These are phyloP conservation scores for Xiphophorus hellerii DNA, from an alignment of 2,113 vertebrate species.

Conservation along the genomic window DNA sequence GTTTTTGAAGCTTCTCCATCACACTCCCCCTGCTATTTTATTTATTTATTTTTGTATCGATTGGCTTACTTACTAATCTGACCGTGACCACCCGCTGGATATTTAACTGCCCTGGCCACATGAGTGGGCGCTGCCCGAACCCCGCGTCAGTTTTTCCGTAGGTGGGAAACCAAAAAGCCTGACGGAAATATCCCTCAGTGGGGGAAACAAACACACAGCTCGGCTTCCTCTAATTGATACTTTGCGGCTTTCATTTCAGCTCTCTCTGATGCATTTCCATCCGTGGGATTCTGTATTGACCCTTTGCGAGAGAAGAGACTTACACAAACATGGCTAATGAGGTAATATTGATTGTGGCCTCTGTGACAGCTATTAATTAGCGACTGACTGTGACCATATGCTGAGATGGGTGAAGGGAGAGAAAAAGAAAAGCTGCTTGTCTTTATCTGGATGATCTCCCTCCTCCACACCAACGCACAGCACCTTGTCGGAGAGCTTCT, in stretches of 20 bases:
- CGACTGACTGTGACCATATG: constrained; percentile 49
- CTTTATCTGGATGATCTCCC: constrained; percentile 34
- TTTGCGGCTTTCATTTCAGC: constrained; percentile 60
- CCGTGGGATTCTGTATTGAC: constrained; percentile 54
- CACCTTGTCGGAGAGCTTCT: neutral
- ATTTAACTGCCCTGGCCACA: constrained; percentile 47
- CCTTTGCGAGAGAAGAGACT: constrained; percentile 47
- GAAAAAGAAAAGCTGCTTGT: constrained; percentile 46
- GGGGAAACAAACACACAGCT: constrained; percentile 46
- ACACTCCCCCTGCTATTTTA: neutral
- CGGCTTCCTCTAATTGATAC: constrained; percentile 47
- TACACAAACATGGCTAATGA: constrained; percentile 75
- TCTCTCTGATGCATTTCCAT: constrained; percentile 56
- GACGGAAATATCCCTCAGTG: constrained; percentile 53
- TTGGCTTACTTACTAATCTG: constrained; percentile 49
- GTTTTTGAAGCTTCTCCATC: neutral
- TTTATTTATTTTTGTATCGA: constrained; percentile 28
- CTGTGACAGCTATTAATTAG: constrained; percentile 79
- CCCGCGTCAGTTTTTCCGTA: constrained; percentile 60
- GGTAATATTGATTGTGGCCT: constrained; percentile 75
- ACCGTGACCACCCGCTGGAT: constrained; percentile 10
- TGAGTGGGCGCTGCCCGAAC: constrained; percentile 29
- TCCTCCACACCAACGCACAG: constrained; percentile 19
- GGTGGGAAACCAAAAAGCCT: constrained; percentile 56
- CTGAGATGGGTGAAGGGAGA: constrained; percentile 64